Percentiles rank a stretch among this genome's conserved stretches.
Conservation (phyloP, 2,113 vertebrate genomes). For the Nanger granti region DNA sequence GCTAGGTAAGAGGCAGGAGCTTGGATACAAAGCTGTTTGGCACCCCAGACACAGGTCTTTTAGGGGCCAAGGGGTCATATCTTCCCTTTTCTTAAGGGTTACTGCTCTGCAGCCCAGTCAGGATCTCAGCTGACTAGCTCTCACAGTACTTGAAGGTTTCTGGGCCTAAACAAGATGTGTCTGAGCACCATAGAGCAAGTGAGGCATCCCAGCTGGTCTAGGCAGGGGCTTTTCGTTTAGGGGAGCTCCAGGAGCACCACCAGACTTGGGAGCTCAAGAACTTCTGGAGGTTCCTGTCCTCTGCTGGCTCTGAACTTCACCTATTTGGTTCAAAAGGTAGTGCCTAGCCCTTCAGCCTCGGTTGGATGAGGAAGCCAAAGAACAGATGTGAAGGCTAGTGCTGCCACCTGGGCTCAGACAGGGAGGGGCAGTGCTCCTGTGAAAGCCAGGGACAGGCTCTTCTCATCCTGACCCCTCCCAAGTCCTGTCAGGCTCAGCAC, state of each 20-base stretch:
- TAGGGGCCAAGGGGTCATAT: background rate
- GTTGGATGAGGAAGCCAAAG: background rate
- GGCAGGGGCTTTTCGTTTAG: background rate
- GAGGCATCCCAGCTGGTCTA: background rate
- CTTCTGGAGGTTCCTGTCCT: background rate
- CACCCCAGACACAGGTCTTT: background rate
- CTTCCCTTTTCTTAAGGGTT: background rate
- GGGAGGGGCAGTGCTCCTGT: background rate
- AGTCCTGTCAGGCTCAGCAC: background rate
- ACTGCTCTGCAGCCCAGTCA: background rate
- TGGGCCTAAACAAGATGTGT: background rate
- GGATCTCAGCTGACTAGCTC: background rate
- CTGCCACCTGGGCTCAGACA: background rate
- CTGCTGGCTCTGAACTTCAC: background rate
- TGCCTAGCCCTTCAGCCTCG: background rate
- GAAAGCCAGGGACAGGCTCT: constrained; percentile 17
- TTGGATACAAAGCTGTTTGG: background rate
- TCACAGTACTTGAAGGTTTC: background rate
- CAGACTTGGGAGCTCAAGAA: background rate
- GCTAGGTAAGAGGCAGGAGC: constrained; percentile 23
- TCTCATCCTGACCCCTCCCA: constrained; percentile 17
- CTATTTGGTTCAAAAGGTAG: background rate
- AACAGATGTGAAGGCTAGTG: background rate
- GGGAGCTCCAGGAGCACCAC: background rate
- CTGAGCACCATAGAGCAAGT: background rate